Percentiles rank a stretch among this genome's conserved stretches.
phyloP scores from a whole-genome alignment of 2,888 invertebrate genomes.

The Geophilus truncorum region DNA sequence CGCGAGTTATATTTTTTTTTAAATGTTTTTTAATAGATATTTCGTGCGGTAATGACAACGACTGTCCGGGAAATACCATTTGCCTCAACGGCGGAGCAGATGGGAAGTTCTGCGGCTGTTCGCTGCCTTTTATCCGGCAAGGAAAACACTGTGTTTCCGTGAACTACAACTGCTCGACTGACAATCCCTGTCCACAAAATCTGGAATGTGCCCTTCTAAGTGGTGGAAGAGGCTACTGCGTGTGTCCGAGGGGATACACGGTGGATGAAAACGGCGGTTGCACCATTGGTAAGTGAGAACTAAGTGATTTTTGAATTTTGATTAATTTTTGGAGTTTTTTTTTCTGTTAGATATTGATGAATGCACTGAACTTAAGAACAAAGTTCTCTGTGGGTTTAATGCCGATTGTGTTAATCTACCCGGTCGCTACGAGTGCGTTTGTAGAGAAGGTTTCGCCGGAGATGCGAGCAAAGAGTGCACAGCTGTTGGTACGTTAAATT shows the following conservation, averaged over 20 bases:
- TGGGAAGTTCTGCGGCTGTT: conserved; percentile 41
- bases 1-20: too few species aligned
- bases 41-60: conserved; percentile 39
- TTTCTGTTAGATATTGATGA: conserved; percentile 65
- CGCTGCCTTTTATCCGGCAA: conserved; percentile 41
- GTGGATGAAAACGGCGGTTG: conserved; percentile 53
- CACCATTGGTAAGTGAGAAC: conserved; percentile 7
- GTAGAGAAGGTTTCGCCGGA: conserved; percentile 37
- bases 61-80: conserved; percentile 42
- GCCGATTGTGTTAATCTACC: conserved; percentile 76
- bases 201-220: conserved; percentile 87
- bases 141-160: conserved; percentile 42
- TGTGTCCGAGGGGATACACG: conserved; percentile 80
- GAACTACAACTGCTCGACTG: conserved; percentile 45
- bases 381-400: conserved; percentile 74
- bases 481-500: too few species aligned
- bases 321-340: background rate
- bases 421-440: conserved; percentile 55
- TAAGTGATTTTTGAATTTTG: background rate
- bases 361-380: conserved; percentile 61
- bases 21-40: too few species aligned
- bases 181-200: conserved; percentile 74
- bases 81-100: conserved; percentile 40
- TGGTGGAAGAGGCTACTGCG: conserved; percentile 85
- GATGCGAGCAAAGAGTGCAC: conserved; percentile 38